Evolutionary conservation across 2,888 invertebrate genomes (phyloP).

Genomic region (Labia minor): DNA sequence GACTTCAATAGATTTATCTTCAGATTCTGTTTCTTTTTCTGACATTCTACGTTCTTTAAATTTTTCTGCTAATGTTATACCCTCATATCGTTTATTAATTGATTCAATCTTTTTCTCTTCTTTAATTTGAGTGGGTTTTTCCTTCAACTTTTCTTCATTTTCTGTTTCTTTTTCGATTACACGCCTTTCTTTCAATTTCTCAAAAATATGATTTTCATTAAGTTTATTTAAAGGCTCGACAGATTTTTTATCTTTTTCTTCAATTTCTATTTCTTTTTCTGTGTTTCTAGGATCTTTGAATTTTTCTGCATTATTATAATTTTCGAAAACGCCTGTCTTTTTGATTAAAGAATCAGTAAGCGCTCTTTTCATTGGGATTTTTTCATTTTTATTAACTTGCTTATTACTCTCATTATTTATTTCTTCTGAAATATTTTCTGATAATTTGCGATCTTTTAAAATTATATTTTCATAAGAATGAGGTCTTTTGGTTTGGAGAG

Average conservation of each 20-base stretch:
- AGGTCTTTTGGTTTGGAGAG: not conserved
- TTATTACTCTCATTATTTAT: slow-evolving; percentile 29
- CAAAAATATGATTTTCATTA: not conserved
- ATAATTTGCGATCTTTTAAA: slow-evolving; percentile 29
- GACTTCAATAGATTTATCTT: not conserved
- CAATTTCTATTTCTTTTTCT: slow-evolving; percentile 16
- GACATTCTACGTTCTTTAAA: slow-evolving; percentile 39
- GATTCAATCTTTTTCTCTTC: too few relatives aligned
- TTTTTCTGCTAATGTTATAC: slow-evolving; percentile 40
- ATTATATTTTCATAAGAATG: not conserved
- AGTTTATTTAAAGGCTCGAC: not conserved
- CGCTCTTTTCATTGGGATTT: slow-evolving; percentile 25
- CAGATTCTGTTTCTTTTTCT: slow-evolving; percentile 34
- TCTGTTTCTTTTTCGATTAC: not conserved
- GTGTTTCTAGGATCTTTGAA: not conserved
- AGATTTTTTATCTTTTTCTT: not conserved
- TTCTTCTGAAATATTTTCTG: slow-evolving; percentile 34
- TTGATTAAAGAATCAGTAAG: slow-evolving; percentile 22
- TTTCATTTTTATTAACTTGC: slow-evolving; percentile 22
- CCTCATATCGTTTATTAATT: slow-evolving; percentile 37
- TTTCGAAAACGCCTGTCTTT: slow-evolving; percentile 18
- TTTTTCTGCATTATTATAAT: slow-evolving; percentile 21
- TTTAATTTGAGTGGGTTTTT: slow-evolving; percentile 24
- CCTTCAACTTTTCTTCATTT: slow-evolving; percentile 26
- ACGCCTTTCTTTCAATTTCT: slow-evolving; percentile 24